Conservation (phyloP, 2,888 invertebrate genomes). For the Drosophila anomalata region DNA sequence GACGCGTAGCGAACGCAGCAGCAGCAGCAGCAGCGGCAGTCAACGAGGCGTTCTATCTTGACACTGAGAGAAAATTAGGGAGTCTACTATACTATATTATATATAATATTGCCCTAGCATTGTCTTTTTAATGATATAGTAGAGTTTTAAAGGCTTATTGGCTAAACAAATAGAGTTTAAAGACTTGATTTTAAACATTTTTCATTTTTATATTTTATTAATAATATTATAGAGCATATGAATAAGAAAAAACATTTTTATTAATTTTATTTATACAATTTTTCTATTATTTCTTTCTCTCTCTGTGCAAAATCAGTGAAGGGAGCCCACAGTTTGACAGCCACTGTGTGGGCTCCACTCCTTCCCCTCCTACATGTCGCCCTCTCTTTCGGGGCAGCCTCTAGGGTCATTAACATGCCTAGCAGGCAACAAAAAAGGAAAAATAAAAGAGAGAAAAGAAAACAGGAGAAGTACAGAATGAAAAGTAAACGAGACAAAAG, state of each 20-base stretch:
- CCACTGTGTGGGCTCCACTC: conserved; percentile 27
- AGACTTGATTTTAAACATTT: too few relatives aligned
- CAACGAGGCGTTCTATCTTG: conserved; percentile 67
- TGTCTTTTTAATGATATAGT: too few relatives aligned
- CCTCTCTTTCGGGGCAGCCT: conserved; percentile 61
- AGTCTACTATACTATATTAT: too few relatives aligned
- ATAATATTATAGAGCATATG: too few relatives aligned
- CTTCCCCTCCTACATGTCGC: background rate
- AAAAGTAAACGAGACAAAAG: conserved; percentile 47
- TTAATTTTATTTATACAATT: background rate
- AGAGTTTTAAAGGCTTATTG: too few relatives aligned
- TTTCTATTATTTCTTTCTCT: background rate
- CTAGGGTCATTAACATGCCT: conserved; percentile 80
- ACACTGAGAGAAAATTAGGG: background rate
- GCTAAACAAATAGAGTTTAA: too few relatives aligned
- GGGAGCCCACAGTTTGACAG: conserved; percentile 59
- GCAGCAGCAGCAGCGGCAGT: conserved; percentile 18
- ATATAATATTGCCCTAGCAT: too few relatives aligned
- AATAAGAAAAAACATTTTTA: background rate
- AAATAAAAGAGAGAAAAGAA: conserved; percentile 41
- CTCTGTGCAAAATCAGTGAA: conserved; percentile 21
- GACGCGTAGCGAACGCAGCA: conserved; percentile 57
- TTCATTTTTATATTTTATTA: too few relatives aligned
- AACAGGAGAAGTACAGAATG: conserved; percentile 42
- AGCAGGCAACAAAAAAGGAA: conserved; percentile 44